These are phyloP conservation scores for Drosophila buzzatii DNA, from an alignment of 2,888 invertebrate species.

Conservation along the genomic window DNA sequence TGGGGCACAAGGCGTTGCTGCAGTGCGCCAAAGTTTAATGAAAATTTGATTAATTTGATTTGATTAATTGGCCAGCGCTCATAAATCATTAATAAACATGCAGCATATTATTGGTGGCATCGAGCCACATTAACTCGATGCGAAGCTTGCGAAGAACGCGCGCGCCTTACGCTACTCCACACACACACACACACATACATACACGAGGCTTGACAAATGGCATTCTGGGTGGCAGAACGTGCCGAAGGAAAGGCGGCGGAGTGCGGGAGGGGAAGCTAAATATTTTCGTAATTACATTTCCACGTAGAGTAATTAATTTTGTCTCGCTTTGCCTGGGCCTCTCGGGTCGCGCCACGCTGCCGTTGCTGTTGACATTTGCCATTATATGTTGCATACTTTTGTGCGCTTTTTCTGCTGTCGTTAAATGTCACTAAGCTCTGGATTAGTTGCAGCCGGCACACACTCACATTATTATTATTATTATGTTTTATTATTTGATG, in stretches of 20 bases:
- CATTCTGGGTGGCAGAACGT: conserved; percentile 73
- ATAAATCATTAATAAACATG: conserved; percentile 81
- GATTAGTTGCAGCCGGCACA: conserved; percentile 54
- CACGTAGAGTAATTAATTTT: conserved; percentile 84
- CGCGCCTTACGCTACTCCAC: neutral
- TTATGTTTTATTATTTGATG: conserved; percentile 71
- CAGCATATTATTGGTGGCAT: conserved; percentile 70
- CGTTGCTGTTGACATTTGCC: conserved; percentile 79
- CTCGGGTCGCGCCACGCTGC: neutral
- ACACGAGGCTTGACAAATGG: conserved; percentile 72
- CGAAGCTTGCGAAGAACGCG: neutral
- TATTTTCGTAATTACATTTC: conserved; percentile 85
- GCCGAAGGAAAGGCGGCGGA: conserved; percentile 24
- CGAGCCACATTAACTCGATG: conserved; percentile 52
- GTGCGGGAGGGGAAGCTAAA: conserved; percentile 65
- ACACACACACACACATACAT: conserved; percentile 44
- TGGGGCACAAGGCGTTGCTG: conserved; percentile 60
- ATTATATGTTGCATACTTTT: conserved; percentile 75
- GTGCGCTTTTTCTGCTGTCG: conserved; percentile 58
- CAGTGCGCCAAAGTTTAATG: conserved; percentile 76
- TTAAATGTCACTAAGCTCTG: conserved; percentile 65
- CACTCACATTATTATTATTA: conserved; percentile 55
- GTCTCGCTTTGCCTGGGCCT: conserved; percentile 74
- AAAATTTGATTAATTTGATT: conserved; percentile 82
- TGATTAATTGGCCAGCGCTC: conserved; percentile 79